Conservation (phyloP, 1,140 invertebrate species). For the Leptinotarsa defecta region DNA sequence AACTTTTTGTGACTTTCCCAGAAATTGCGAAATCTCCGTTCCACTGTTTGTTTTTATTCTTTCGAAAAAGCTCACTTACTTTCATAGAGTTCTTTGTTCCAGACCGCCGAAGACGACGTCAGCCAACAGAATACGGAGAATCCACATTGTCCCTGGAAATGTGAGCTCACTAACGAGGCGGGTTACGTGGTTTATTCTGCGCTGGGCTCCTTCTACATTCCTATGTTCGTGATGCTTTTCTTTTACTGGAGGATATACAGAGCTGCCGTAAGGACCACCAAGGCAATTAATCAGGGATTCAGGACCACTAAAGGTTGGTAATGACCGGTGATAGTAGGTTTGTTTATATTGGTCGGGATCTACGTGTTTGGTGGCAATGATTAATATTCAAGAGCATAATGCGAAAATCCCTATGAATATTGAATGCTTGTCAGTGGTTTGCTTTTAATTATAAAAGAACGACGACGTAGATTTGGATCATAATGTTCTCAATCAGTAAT, state of each 20-base stretch:
- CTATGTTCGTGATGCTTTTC: slow-evolving; percentile 95
- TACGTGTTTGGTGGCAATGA: background rate
- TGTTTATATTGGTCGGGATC: background rate
- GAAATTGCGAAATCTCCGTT: background rate
- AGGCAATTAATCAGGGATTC: slow-evolving; percentile 90
- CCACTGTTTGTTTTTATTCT: background rate
- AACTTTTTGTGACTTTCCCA: background rate
- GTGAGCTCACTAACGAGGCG: slow-evolving; percentile 87
- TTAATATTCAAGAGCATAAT: background rate
- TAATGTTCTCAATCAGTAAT: no score
- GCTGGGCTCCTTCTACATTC: slow-evolving; percentile 93
- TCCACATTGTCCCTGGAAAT: slow-evolving; percentile 79
- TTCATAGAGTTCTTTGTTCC: background rate
- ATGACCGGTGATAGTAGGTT: background rate
- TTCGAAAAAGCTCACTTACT: background rate
- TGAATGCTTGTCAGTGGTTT: background rate
- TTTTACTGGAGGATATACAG: slow-evolving; percentile 96
- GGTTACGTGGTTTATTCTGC: slow-evolving; percentile 87
- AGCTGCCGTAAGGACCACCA: slow-evolving; percentile 86
- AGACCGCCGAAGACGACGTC: background rate
- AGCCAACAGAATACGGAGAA: slow-evolving; percentile 37
- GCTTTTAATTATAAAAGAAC: background rate
- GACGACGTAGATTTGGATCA: no score
- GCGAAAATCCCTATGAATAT: background rate
- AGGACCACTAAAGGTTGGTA: slow-evolving; percentile 80